Evolutionary conservation across 1,140 invertebrate species (phyloP), one percentile per base, ranked within the genome.

Genomic region (Lepidostoma basale): DNA sequence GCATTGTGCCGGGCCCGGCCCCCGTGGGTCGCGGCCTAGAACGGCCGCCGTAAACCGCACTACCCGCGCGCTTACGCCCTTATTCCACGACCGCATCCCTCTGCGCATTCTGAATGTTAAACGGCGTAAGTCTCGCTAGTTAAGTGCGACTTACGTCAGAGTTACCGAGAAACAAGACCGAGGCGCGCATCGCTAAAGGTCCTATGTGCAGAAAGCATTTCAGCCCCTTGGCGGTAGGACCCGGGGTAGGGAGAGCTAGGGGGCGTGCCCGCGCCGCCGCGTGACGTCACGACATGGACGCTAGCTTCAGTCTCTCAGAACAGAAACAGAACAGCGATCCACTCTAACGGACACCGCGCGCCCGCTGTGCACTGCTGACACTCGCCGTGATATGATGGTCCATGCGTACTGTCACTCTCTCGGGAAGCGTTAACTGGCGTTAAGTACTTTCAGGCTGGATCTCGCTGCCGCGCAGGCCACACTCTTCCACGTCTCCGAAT

Each of bases 51-150:
- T 12, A 16, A 22, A 12, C 42, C 14, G 5, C 42, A 22, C 6
- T 1, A n/a, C n/a, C 0, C 26, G 60, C 60, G 60, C 18, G 14
- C 26, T 8, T 54, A 54, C 49, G 49, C 10, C 49, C 14, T 54
- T 54, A 3, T 54, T 54, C 49, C 14, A 3, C 49, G n/a, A 2
- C 12, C 10, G 26, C 0, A 5, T 16, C 12, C n/a, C n/a, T n/a
- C n/a, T n/a, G n/a, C n/a, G n/a, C n/a, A 3, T 3, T 0, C 26
- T 1, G 4, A n/a, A 0, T 3, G 18, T 10, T 9, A 18, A 68
- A 76, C 77, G 78, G 78, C 78, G 78, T 79, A 81, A 80, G 79
- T 76, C 78, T 74, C 76, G 18, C 36, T n/a, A 39, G 54, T 59
- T 22, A 59, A 22, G 18, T 3, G 28, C 6, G n/a, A 36, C 28